Base-by-base conservation (phyloP, 2,113 vertebrate species). In the Gymnogyps californianus region DNA sequence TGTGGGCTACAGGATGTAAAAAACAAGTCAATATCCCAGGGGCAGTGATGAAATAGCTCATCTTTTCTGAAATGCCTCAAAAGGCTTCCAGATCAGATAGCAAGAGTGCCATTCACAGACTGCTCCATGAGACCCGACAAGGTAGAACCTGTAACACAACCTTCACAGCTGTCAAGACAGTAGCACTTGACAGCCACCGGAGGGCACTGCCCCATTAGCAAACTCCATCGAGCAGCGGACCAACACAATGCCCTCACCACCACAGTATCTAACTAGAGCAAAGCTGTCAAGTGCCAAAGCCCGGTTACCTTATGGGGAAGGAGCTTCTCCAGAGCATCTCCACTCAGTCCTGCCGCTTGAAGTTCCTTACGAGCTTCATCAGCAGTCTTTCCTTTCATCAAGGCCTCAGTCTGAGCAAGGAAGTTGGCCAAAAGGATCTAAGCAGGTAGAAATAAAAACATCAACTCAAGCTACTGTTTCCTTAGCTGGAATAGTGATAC, bases 361-460 rank as follows among this genome's bases (percentile, higher is more conserved):
- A 99, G 98, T 93, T 99, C 99, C 61, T 98, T 98, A 12, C 97
- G 98, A 16, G 99, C 99, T 94, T 99, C 99, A 0, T 98, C 99
- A 0, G 97, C 19, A 0, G 98, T 99, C 76, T 99, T 99, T 4
- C 99, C 99, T 82, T 98, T 99, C 99, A 99, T 99, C 97, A 99
- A 93, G 9, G 99, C 99, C 93, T 99, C 99, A 0, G 99, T 99
- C 98, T 99, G 99, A 62, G 99, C 99, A 91, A 99, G 97, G 94
- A 99, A 99, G 97, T 99, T 99, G 5, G 99, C 99, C 95, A 98
- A 89, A 87, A 99, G 99, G 96, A 99, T 99, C 99, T 99, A 77
- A 77, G 49, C 3, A 57, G 34, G 51, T 9, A 79, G 26, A 65
- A 77, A 69, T 6, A 58, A 77, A 59, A 22, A 32, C 52, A 34